phyloP scores from a whole-genome alignment of 2,113 vertebrate genomes.

The Neopipo cinnamomea region DNA sequence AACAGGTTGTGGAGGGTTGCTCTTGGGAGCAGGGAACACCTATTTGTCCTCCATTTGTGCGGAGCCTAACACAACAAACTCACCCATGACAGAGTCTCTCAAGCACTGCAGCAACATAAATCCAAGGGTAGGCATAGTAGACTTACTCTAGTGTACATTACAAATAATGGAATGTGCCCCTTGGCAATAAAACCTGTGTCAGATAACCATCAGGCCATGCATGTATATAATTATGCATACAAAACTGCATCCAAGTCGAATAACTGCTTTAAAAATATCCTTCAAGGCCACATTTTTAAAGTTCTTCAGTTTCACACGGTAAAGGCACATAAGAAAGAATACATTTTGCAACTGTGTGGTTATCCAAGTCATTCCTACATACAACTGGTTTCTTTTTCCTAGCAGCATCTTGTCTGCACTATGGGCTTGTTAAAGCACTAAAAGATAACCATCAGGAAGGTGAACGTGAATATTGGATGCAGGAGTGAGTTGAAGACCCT shows the following conservation, averaged over 20 bases:
- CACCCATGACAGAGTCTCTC: not conserved
- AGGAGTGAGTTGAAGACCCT: not conserved
- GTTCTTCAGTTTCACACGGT: not conserved
- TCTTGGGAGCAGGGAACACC: not conserved
- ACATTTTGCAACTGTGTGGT: not conserved
- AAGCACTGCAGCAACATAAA: not conserved
- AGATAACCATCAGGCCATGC: not conserved
- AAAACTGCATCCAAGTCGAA: not conserved
- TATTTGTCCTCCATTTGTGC: not conserved
- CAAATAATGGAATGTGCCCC: not conserved
- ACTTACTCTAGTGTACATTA: not conserved
- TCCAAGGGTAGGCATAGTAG: not conserved
- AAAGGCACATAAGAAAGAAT: not conserved
- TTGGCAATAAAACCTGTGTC: constrained; percentile 15
- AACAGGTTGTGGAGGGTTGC: not conserved
- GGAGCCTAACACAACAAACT: not conserved
- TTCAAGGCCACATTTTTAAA: not conserved
- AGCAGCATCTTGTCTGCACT: not conserved
- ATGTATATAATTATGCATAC: not conserved
- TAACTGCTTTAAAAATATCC: constrained; percentile 7
- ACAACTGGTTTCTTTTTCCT: not conserved
- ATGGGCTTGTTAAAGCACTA: not conserved
- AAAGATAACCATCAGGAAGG: not conserved
- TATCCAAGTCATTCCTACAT: not conserved
- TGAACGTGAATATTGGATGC: not conserved